Evolutionary conservation across 1,140 invertebrate genomes (phyloP).

Genomic region (Aradophagus sp.): DNA sequence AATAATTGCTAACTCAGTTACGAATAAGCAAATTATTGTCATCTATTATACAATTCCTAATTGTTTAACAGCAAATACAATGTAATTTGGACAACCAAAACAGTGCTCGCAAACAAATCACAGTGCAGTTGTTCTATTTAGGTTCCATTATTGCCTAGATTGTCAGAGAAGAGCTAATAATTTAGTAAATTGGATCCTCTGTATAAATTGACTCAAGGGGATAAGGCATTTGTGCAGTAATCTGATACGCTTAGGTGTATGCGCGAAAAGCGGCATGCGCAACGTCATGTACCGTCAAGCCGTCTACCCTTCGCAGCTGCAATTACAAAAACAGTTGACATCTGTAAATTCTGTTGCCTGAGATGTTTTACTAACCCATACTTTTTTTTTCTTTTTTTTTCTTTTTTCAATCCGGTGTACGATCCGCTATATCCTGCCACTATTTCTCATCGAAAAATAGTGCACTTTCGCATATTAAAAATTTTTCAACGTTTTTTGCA

Average conservation of each 20-base stretch:
- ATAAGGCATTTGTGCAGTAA: slow-evolving; percentile 55
- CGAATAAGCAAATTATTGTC: too few relatives aligned
- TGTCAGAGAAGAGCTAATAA: slow-evolving; percentile 52
- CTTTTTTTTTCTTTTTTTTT: slow-evolving; percentile 30
- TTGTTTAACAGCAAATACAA: too few relatives aligned
- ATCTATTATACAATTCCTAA: too few relatives aligned
- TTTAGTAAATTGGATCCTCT: slow-evolving; percentile 57
- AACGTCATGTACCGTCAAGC: slow-evolving; percentile 33
- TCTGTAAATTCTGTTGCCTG: slow-evolving; percentile 59
- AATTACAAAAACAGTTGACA: slow-evolving; percentile 62
- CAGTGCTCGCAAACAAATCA: slow-evolving; percentile 17
- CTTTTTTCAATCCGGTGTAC: too few relatives aligned
- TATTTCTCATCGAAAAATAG: slow-evolving; percentile 14
- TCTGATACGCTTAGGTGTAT: slow-evolving; percentile 51
- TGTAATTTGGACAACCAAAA: slow-evolving; percentile 33
- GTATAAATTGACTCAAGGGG: slow-evolving; percentile 49
- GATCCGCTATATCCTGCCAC: slow-evolving; percentile 6
- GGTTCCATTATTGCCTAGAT: slow-evolving; percentile 44
- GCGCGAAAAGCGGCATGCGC: slow-evolving; percentile 50
- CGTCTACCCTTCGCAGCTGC: slow-evolving; percentile 55
- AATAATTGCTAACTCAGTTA: too few relatives aligned
- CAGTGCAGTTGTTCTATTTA: slow-evolving; percentile 23
- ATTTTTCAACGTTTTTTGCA: too few relatives aligned
- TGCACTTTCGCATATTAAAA: too few relatives aligned
- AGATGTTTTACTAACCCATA: slow-evolving; percentile 38